Evolutionary conservation across 2,113 vertebrate species (phyloP).

Genomic region (Pogona vitticeps): DNA sequence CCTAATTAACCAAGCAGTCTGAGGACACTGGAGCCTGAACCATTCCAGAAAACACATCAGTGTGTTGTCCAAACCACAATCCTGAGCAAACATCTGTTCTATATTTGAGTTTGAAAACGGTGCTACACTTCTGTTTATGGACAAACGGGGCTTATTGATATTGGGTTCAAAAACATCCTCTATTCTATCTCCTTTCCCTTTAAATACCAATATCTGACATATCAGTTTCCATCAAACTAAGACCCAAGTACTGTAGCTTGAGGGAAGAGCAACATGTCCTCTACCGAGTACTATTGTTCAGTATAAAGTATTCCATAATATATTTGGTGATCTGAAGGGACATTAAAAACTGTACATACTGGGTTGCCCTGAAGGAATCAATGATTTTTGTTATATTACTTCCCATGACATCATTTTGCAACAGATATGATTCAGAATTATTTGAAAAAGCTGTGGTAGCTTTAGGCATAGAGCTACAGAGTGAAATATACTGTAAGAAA

Average conservation of each 20-base stretch:
- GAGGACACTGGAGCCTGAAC: neutral
- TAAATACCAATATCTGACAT: neutral
- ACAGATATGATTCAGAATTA: neutral
- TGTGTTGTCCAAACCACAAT: neutral
- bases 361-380: conserved; percentile 1
- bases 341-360: neutral
- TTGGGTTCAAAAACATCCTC: neutral
- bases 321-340: neutral
- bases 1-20: neutral
- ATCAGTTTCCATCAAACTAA: neutral
- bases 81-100: neutral
- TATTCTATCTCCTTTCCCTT: neutral
- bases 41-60: neutral
- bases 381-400: neutral
- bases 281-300: neutral
- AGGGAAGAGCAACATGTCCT: conserved; percentile 11
- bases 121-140: neutral
- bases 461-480: neutral
- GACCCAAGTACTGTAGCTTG: neutral
- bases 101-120: neutral
- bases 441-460: neutral
- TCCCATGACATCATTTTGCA: conserved; percentile 8
- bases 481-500: neutral
- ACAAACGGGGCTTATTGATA: neutral
- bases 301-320: neutral